Conservation (phyloP, 2,888 invertebrate genomes). For the Eupithecia tripunctaria region DNA sequence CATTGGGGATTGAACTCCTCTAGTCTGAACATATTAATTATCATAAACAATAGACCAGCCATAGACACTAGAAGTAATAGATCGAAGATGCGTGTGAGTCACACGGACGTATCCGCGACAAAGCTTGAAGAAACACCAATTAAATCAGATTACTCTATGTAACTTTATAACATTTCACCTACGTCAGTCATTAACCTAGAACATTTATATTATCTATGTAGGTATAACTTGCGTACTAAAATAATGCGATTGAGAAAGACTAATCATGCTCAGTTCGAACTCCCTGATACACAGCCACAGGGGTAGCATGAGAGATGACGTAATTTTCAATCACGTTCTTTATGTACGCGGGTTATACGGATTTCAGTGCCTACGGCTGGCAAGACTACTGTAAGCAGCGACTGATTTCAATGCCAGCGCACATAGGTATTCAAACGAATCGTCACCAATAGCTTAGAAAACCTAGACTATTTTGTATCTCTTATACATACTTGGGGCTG, state of each 20-base stretch:
- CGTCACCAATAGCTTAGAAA: constrained; percentile 45
- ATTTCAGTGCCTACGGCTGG: constrained; percentile 34
- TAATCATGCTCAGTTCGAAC: not conserved
- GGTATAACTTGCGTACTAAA: not conserved
- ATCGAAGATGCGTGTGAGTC: not conserved
- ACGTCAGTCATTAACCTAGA: constrained; percentile 33
- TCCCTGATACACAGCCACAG: not conserved
- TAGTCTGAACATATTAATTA: constrained; percentile 42
- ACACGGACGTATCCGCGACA: constrained; percentile 17
- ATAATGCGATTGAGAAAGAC: not conserved
- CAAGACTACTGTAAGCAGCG: constrained; percentile 26
- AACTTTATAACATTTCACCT: constrained; percentile 24
- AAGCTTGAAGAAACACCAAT: constrained; percentile 34
- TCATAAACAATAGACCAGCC: constrained; percentile 33
- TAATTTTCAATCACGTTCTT: not conserved
- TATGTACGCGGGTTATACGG: not conserved
- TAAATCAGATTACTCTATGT: constrained; percentile 24
- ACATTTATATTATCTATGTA: constrained; percentile 37
- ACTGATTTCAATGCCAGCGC: constrained; percentile 30
- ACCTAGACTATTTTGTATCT: constrained; percentile 45
- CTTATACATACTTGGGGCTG: constrained; percentile 46
- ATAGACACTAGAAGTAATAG: constrained; percentile 30
- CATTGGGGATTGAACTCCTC: constrained; percentile 45
- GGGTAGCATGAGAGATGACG: not conserved
- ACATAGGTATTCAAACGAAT: constrained; percentile 37